Base-by-base conservation (phyloP, 2,888 invertebrate species). In the Serripes groenlandicus region DNA sequence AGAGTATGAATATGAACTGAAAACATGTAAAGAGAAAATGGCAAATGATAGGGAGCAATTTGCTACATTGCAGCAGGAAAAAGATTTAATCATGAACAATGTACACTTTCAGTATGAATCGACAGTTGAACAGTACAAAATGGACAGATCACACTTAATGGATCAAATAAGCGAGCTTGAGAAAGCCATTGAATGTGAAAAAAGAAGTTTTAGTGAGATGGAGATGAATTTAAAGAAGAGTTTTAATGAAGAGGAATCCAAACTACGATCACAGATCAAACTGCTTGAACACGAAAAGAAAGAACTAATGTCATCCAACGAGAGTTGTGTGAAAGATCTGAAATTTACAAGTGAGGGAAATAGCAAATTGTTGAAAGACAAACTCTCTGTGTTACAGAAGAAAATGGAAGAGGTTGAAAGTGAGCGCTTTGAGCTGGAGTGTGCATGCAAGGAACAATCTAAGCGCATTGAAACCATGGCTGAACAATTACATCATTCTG, bases 401-500 rank as follows among this genome's bases (percentile, higher is more conserved):
- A 78, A 56, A 30, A 7, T 76, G 15, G 69, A 62, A 32, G 66
- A 76, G 35, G 49, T 66, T 37, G 58, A 71, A 56, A 64, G 54
- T 26, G 54, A 52, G 26, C 60, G 52, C 30, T 35, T 66, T 54
- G 85, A 87, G 35, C 74, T 85, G 26, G 85, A 87, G 35, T 81
- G 58, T 56, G 78, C 75, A 1, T 49, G 76, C 30, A 75, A 70
- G 37, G 85, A 83, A 66, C 80, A 77, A 60, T 73, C 78, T 32
- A 60, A 60, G 4, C 80, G 72, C 23, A 78, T 76, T 49, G 60
- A 71, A 52, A 35, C 83, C 15, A 70, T 78, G 42, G 52, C 75
- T 21, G 64, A 66, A 71, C 81, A 88, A 42, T 73, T 85, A 7
- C 81, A 83, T 28, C 49, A 83, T 54, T 75, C 72, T n/a, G 74